Evolutionary conservation across 2,113 vertebrate species (phyloP).

Genomic region (Trematomus loennbergii): DNA sequence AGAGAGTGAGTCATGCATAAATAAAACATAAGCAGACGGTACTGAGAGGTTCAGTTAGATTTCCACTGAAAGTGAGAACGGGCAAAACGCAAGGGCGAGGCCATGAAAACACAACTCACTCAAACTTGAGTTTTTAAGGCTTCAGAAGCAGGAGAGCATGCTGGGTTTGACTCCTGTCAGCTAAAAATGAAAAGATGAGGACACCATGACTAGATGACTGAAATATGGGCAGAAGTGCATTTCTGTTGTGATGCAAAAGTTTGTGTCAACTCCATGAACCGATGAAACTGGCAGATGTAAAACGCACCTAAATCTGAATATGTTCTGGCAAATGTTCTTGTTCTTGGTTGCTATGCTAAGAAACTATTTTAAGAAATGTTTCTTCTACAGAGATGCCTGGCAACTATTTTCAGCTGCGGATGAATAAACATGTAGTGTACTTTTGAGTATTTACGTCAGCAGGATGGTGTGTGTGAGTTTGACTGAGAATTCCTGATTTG

Average conservation of each 20-base stretch:
- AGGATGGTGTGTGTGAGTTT: no score
- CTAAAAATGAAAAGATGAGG: not conserved
- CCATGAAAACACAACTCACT: constrained; percentile 8
- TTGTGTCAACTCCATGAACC: not conserved
- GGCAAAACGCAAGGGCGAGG: constrained; percentile 3
- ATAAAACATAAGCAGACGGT: constrained; percentile 39
- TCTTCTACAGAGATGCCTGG: no score
- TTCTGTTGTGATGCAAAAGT: not conserved
- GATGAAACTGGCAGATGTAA: not conserved
- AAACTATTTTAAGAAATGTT: no score
- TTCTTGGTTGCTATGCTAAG: not conserved
- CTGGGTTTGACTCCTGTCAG: constrained; percentile 12
- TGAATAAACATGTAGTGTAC: not conserved
- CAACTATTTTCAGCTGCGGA: not conserved
- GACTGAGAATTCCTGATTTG: not conserved
- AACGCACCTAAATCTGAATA: not conserved
- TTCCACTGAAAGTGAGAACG: constrained; percentile 3
- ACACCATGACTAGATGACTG: not conserved
- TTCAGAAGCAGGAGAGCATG: not conserved
- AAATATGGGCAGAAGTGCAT: not conserved
- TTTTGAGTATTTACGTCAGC: not conserved
- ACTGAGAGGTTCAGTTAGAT: constrained; percentile 6
- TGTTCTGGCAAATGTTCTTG: not conserved
- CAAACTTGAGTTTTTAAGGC: constrained; percentile 8
- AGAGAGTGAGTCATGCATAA: constrained; percentile 25